Percentiles rank a stretch among this genome's conserved stretches.
phyloP scores from a whole-genome alignment of 2,797 vertebrate genomes.

The Mallotus villosus region DNA sequence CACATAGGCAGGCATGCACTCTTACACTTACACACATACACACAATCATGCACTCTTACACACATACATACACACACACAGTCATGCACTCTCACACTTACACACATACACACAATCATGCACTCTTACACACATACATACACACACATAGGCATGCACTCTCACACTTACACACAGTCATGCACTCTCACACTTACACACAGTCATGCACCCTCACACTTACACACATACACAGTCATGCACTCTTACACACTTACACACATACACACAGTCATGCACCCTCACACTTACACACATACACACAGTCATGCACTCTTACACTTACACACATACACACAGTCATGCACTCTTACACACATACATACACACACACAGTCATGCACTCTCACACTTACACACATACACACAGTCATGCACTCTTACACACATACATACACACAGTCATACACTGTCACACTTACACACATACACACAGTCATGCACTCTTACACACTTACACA shows the following conservation, averaged over 20 bases:
- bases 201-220: neutral
- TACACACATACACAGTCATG: neutral
- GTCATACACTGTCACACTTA: slow-evolving; percentile 3
- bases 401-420: neutral
- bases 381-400: neutral
- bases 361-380: neutral
- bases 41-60: neutral
- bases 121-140: neutral
- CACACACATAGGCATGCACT: neutral
- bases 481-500: neutral
- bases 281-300: neutral
- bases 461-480: slow-evolving; percentile 1
- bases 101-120: neutral
- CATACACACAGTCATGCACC: neutral
- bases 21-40: neutral
- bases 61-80: neutral
- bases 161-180: slow-evolving; percentile 3
- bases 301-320: neutral
- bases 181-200: neutral
- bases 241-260: neutral
- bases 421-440: neutral
- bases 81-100: neutral
- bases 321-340: neutral
- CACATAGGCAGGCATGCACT: neutral
- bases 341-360: neutral